Evolutionary conservation across 2,797 vertebrate species (phyloP).

Genomic region (Anomalospiza imberbis): DNA sequence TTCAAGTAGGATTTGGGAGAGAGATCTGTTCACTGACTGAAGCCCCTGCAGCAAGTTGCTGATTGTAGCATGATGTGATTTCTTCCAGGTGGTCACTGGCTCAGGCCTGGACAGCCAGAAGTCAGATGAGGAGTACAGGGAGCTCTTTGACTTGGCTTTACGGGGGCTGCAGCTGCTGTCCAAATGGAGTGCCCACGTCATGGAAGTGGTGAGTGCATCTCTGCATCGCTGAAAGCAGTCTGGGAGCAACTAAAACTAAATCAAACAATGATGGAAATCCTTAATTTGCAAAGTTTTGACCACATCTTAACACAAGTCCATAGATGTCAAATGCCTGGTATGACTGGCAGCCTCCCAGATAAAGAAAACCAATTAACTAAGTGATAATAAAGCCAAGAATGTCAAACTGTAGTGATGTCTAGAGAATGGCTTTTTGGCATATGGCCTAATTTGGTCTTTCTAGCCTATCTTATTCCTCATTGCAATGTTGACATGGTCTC

Average conservation of each 20-base stretch:
- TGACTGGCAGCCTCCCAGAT: background rate
- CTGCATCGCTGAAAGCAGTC: background rate
- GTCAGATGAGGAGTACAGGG: constrained; percentile 95
- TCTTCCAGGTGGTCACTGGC: constrained; percentile 90
- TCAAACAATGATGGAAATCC: background rate
- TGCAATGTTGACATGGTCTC: background rate
- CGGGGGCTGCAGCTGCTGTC: constrained; percentile 95
- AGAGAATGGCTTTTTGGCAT: background rate
- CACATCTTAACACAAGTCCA: background rate
- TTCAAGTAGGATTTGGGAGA: background rate
- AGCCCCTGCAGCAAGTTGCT: background rate
- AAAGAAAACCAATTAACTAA: background rate
- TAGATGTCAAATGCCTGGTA: background rate
- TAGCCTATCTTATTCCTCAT: background rate
- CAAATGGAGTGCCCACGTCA: constrained; percentile 99
- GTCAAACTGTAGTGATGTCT: background rate
- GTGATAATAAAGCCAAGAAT: background rate
- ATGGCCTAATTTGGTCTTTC: background rate
- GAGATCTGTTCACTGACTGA: background rate
- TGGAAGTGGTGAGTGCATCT: constrained; percentile 92
- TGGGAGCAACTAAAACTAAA: background rate
- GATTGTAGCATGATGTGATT: background rate
- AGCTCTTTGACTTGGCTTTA: constrained; percentile 94
- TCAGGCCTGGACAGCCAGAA: constrained; percentile 99
- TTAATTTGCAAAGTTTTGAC: background rate